phyloP scores from a whole-genome alignment of 2,113 vertebrate genomes.

The Otis tarda region DNA sequence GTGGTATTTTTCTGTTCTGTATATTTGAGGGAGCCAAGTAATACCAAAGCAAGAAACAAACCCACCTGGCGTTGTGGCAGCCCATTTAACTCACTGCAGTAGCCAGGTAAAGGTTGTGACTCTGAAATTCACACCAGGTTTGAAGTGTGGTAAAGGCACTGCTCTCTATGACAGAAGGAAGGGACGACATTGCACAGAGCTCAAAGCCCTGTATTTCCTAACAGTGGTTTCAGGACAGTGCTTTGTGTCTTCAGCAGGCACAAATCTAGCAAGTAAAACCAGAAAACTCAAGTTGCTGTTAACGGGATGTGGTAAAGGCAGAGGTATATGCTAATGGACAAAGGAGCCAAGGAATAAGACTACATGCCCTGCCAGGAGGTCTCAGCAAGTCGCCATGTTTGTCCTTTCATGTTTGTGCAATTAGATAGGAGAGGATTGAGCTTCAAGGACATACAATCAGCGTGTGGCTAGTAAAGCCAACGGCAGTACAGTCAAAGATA shows the following conservation, averaged over 20 bases:
- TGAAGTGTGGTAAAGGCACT: background rate
- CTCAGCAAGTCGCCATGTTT: background rate
- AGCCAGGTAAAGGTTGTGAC: background rate
- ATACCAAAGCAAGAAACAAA: background rate
- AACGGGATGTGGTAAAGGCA: background rate
- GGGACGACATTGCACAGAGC: background rate
- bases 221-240: background rate
- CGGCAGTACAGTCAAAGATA: background rate
- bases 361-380: background rate
- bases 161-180: background rate
- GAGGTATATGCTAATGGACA: background rate
- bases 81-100: background rate
- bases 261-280: background rate
- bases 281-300: background rate
- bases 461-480: background rate
- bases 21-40: background rate
- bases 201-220: background rate
- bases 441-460: background rate
- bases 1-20: background rate
- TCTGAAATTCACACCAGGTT: background rate
- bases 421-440: background rate
- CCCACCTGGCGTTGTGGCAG: background rate
- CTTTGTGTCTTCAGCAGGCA: background rate
- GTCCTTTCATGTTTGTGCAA: background rate
- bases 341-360: background rate